phyloP scores from a whole-genome alignment of 1,140 invertebrate species.

The Lepidurus packardi region DNA sequence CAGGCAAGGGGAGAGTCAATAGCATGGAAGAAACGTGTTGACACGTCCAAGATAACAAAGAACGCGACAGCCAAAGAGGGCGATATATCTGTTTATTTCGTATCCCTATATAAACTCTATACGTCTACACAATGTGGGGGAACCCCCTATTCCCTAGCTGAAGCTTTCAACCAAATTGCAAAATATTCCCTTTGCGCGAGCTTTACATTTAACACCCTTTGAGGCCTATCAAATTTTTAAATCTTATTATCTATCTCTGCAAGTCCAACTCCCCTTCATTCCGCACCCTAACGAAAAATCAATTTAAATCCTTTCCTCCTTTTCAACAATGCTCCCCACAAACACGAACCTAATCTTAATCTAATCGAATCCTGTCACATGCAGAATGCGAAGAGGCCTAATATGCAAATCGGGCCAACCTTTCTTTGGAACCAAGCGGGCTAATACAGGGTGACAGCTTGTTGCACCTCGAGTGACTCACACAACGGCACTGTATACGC shows the following conservation, averaged over 20 bases:
- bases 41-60: background rate
- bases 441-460: slow-evolving; percentile 7
- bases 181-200: background rate
- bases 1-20: background rate
- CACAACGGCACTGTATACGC: background rate
- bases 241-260: background rate
- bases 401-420: slow-evolving; percentile 1
- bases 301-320: background rate
- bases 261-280: background rate
- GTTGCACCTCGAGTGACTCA: slow-evolving; percentile 1
- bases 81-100: no score
- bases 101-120: no score
- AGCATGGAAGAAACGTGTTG: slow-evolving; percentile 14
- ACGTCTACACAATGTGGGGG: no score
- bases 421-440: background rate
- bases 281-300: background rate
- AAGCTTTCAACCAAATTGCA: background rate
- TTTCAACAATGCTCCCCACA: background rate
- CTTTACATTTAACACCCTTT: background rate
- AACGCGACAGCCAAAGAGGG: no score
- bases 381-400: slow-evolving; percentile 10
- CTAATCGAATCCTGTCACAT: slow-evolving; percentile 12
- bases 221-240: background rate
- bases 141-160: no score
- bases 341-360: background rate